Percentiles rank a stretch among this genome's conserved stretches.
Evolutionary conservation across 2,797 vertebrate genomes (phyloP).

Genomic region (Falco naumanni): DNA sequence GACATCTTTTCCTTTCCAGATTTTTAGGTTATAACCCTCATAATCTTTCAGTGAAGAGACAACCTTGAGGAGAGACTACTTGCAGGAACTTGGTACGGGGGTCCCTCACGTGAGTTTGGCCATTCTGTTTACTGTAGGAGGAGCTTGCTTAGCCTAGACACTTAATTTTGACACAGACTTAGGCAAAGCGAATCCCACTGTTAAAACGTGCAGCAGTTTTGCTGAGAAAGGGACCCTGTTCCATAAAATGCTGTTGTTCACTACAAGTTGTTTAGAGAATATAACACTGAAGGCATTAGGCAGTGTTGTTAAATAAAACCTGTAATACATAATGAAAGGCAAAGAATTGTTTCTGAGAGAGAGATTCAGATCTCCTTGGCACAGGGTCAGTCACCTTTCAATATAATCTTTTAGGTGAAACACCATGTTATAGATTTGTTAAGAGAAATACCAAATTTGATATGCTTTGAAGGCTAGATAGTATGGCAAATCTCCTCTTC

Average conservation of each 20-base stretch:
- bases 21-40: background rate
- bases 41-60: background rate
- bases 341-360: background rate
- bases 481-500: background rate
- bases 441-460: constrained; percentile 21
- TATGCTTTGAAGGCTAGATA: background rate
- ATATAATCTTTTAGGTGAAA: background rate
- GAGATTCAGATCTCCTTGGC: background rate
- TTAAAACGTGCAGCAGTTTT: background rate
- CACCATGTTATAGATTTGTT: background rate
- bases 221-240: background rate
- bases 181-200: background rate
- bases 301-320: background rate
- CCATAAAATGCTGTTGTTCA: background rate
- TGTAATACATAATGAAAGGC: background rate
- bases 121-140: background rate
- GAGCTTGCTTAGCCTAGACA: background rate
- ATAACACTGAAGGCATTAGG: background rate
- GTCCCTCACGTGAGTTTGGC: background rate
- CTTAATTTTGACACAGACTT: background rate
- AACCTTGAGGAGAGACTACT: background rate
- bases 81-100: background rate
- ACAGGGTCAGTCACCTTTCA: constrained; percentile 1
- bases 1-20: background rate
- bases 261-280: background rate